Base-by-base conservation (phyloP, 2,888 invertebrate species). In the Euplexia lucipara region DNA sequence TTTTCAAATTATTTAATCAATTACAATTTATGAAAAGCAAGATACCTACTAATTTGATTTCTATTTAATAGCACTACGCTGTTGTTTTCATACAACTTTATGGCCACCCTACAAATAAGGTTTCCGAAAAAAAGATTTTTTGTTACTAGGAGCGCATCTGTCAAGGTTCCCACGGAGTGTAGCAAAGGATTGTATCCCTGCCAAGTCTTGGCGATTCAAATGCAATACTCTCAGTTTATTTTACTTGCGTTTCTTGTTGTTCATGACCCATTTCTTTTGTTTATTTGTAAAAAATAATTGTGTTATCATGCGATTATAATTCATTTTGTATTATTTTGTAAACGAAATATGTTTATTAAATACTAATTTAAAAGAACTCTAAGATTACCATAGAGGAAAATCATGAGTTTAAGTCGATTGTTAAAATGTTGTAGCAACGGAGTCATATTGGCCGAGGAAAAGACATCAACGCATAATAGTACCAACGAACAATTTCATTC, bases 111-210 rank as follows among this genome's bases (percentile, higher is more conserved):
- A 86, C 67, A 62, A 52, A 72, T 74, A 82, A 88, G 86, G 84
- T 83, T 88, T 86, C 88, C 88, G 87, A 94, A 93, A 93, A 93
- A n/a, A 92, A 89, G 84, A 70, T 88, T 88, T 83, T 70, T 83
- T 80, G 81, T 83, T 80, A 81, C 82, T 87, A 89, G 84, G 81
- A 87, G 81, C 83, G 81, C 95, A 95, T 94, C 95, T 95, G 95
- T 88, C 87, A 87, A 58, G 78, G 85, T 95, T 95, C 95, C 91
- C 95, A 95, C 94, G 93, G 81, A n/a, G 14, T 70, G 59, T 79
- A 86, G 84, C 82, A 93, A 94, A 95, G 94, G 95, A 92, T 94
- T 94, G 92, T 81, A 79, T 75, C 79, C 78, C 66, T 77, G 66
- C 70, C 65, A 56, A 32, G 61, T 56, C 52, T 66, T 51, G 52